Percentiles rank a stretch among this genome's conserved stretches.
Evolutionary conservation across 2,888 invertebrate species (phyloP).

Genomic region (Apamea monoglypha): DNA sequence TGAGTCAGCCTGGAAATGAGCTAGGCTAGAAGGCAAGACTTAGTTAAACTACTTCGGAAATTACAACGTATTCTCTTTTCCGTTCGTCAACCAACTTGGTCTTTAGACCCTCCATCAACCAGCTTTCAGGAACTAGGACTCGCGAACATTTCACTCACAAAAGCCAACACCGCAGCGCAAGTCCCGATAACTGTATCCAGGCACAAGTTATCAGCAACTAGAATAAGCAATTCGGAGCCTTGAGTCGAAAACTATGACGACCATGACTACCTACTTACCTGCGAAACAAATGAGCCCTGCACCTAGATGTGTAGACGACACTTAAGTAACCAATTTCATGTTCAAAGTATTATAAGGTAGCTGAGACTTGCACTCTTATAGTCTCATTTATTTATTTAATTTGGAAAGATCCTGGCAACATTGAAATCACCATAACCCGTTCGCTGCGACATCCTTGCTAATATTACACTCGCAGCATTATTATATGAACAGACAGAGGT

Average conservation of each 20-base stretch:
- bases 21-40: background rate
- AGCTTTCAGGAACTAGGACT: background rate
- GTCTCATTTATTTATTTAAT: constrained; percentile 1
- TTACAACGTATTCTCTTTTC: no score
- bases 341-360: background rate
- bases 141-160: background rate
- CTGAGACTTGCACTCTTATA: background rate
- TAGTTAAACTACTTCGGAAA: background rate
- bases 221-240: constrained; percentile 41
- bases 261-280: background rate
- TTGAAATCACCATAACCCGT: constrained; percentile 54
- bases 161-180: background rate
- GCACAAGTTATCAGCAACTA: constrained; percentile 39
- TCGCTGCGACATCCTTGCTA: constrained; percentile 38
- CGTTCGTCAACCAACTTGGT: background rate
- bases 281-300: constrained; percentile 19
- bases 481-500: constrained; percentile 8
- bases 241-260: constrained; percentile 36
- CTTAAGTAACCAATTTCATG: background rate
- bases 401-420: constrained; percentile 39
- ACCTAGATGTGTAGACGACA: background rate
- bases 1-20: background rate
- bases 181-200: constrained; percentile 40
- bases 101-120: background rate
- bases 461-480: constrained; percentile 25